Evolutionary conservation across 2,888 invertebrate genomes (phyloP).

Genomic region (Yponomeuta cagnagella): DNA sequence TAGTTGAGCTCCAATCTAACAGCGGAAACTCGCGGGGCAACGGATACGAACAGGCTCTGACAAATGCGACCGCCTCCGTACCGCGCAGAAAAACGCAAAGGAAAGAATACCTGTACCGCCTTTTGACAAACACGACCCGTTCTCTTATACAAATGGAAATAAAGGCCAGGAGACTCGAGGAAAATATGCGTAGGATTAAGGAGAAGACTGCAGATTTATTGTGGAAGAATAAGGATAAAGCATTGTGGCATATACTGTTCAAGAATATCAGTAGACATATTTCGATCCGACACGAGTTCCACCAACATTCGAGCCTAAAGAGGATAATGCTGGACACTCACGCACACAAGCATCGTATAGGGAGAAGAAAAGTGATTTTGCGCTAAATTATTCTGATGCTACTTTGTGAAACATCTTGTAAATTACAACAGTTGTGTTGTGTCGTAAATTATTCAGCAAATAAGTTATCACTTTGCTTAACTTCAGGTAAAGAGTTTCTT

Average conservation of each 20-base stretch:
- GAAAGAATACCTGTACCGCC: slow-evolving; percentile 72
- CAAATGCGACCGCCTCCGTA: slow-evolving; percentile 49
- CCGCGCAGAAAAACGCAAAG: slow-evolving; percentile 56
- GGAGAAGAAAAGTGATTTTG: slow-evolving; percentile 37
- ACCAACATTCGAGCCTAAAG: slow-evolving; percentile 63
- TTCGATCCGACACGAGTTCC: slow-evolving; percentile 69
- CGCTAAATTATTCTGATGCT: background rate
- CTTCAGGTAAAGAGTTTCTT: too few species aligned
- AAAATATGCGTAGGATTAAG: slow-evolving; percentile 75
- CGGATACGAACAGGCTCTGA: slow-evolving; percentile 40
- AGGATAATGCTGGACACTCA: slow-evolving; percentile 65
- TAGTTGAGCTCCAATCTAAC: slow-evolving; percentile 26
- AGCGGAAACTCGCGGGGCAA: slow-evolving; percentile 13
- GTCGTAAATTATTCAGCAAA: background rate
- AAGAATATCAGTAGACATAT: slow-evolving; percentile 73
- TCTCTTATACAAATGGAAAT: slow-evolving; percentile 76
- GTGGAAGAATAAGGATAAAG: slow-evolving; percentile 74
- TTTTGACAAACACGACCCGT: slow-evolving; percentile 73
- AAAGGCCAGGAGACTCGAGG: slow-evolving; percentile 73
- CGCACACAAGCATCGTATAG: slow-evolving; percentile 38
- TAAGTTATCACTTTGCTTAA: too few species aligned
- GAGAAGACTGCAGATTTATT: slow-evolving; percentile 74
- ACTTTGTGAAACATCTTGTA: slow-evolving; percentile 4
- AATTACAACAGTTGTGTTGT: background rate
- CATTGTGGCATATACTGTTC: slow-evolving; percentile 71